Evolutionary conservation across 2,797 vertebrate genomes (phyloP).

Genomic region (Pterois miles): DNA sequence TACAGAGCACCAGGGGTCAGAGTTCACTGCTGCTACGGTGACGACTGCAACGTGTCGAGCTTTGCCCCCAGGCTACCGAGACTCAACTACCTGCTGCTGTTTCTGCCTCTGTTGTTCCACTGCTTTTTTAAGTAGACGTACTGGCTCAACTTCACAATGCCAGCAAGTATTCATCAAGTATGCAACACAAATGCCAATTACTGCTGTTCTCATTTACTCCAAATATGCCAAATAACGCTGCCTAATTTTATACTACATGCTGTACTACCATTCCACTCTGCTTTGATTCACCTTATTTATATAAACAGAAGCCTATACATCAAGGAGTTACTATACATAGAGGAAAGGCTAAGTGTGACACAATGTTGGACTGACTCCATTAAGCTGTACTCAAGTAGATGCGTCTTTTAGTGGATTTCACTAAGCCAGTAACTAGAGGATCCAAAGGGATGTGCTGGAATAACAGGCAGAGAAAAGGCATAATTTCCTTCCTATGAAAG

Average conservation of each 20-base stretch:
- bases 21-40: conserved; percentile 90
- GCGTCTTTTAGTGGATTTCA: conserved; percentile 46
- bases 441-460: conserved; percentile 25
- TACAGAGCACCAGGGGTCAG: conserved; percentile 85
- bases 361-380: conserved; percentile 42
- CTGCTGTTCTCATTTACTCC: not conserved
- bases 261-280: not conserved
- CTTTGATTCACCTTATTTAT: conserved; percentile 4
- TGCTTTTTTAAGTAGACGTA: conserved; percentile 49
- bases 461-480: conserved; percentile 15
- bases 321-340: not conserved
- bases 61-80: conserved; percentile 60
- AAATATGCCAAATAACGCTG: conserved; percentile 43
- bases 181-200: conserved; percentile 8
- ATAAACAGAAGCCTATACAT: not conserved
- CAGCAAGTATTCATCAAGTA: conserved; percentile 15
- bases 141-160: not conserved
- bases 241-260: not conserved
- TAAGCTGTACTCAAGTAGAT: conserved; percentile 44
- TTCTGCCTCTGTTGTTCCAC: conserved; percentile 68
- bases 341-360: conserved; percentile 1
- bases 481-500: conserved; percentile 7
- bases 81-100: conserved; percentile 68
- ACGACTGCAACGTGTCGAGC: conserved; percentile 87
- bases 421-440: conserved; percentile 47